Percentiles rank a stretch among this genome's conserved stretches.
Evolutionary conservation across 1,140 invertebrate genomes (phyloP).

Genomic region (Caenorhabditis inopinata): DNA sequence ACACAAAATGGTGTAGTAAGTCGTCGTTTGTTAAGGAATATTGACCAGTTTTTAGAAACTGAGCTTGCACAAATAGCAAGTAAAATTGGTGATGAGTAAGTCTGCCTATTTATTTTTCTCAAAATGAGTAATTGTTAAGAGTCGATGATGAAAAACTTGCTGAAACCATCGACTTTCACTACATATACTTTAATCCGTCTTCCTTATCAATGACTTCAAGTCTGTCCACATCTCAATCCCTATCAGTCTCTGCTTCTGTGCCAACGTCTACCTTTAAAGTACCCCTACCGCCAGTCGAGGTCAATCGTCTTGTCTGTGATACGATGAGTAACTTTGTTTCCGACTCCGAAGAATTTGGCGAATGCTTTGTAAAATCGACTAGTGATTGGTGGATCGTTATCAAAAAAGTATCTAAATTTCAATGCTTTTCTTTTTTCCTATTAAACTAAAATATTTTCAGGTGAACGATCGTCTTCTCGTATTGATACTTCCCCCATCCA

Average conservation of each 20-base stretch:
- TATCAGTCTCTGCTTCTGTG: background rate
- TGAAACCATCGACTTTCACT: slow-evolving; percentile 45
- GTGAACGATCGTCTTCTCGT: slow-evolving; percentile 45
- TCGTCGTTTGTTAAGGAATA: background rate
- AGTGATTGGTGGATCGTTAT: slow-evolving; percentile 51
- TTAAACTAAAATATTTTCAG: background rate
- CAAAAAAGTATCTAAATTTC: slow-evolving; percentile 34
- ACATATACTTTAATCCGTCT: slow-evolving; percentile 53
- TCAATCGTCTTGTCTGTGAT: slow-evolving; percentile 48
- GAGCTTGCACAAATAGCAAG: slow-evolving; percentile 46
- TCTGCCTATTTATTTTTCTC: no score
- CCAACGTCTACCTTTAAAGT: background rate
- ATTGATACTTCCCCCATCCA: slow-evolving; percentile 44
- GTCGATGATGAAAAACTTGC: slow-evolving; percentile 7
- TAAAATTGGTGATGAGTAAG: slow-evolving; percentile 46
- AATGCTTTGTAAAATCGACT: slow-evolving; percentile 47
- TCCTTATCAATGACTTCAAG: slow-evolving; percentile 36
- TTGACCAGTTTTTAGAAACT: slow-evolving; percentile 26
- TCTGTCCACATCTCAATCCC: background rate
- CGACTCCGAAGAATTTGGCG: slow-evolving; percentile 47
- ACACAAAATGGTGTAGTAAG: slow-evolving; percentile 13
- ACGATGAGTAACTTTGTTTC: slow-evolving; percentile 39
- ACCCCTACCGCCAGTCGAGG: background rate
- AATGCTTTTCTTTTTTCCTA: background rate
- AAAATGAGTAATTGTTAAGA: background rate